Percentiles rank a stretch among this genome's conserved stretches.
Conservation (phyloP, 2,797 vertebrate species). For the Sphaeramia orbicularis region DNA sequence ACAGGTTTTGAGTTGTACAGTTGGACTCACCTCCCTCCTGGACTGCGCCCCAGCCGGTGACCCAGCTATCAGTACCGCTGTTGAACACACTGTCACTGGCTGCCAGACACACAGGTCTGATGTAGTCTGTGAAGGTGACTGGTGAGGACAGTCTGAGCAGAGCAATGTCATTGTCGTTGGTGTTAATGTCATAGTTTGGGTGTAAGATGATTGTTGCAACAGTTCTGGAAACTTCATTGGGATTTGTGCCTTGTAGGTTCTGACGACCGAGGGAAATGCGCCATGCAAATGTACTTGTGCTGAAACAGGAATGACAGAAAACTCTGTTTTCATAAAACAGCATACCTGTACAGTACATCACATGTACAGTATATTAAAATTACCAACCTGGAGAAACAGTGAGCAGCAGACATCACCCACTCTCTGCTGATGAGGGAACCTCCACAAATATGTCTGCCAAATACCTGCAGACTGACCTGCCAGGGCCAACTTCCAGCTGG, state of each 20-base stretch:
- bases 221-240: conserved; percentile 45
- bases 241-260: conserved; percentile 45
- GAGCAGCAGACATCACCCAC: conserved; percentile 77
- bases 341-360: too few relatives aligned
- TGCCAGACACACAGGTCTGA: conserved; percentile 87
- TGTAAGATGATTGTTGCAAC: conserved; percentile 53
- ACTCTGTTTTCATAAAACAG: too few relatives aligned
- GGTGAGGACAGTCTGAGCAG: conserved; percentile 71
- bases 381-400: conserved; percentile 61
- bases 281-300: conserved; percentile 15
- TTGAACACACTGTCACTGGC: conserved; percentile 66
- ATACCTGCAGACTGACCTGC: conserved; percentile 62
- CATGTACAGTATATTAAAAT: too few relatives aligned
- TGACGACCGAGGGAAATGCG: conserved; percentile 50
- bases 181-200: conserved; percentile 40
- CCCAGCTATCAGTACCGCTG: conserved; percentile 69
- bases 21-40: conserved; percentile 64
- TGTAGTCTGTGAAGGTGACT: conserved; percentile 76
- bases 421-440: conserved; percentile 74
- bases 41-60: conserved; percentile 73
- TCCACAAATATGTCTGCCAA: conserved; percentile 54
- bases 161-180: conserved; percentile 70
- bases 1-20: not conserved
- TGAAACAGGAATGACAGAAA: conserved; percentile 8
- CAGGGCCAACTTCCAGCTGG: conserved; percentile 70